Conservation (phyloP, 2,113 vertebrate species). For the Cyanocitta stelleri region DNA sequence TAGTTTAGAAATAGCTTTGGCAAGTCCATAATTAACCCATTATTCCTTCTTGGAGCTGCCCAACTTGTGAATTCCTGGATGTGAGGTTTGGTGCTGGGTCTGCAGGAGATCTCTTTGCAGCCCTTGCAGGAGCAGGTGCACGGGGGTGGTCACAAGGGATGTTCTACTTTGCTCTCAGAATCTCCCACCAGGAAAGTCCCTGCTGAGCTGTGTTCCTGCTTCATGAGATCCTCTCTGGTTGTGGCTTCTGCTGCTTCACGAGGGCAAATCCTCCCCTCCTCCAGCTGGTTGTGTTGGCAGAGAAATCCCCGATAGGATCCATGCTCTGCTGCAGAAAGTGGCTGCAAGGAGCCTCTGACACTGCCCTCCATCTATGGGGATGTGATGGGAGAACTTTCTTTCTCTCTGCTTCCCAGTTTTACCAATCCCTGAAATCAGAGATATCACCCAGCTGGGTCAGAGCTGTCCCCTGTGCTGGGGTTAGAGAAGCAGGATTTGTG, state of each 20-base stretch:
- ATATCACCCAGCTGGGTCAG: fast-evolving
- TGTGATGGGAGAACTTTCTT: fast-evolving
- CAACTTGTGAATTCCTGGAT: not conserved
- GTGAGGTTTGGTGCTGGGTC: not conserved
- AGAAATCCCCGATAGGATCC: not conserved
- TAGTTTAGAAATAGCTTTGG: not conserved
- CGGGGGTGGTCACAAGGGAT: not conserved
- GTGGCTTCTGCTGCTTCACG: not conserved
- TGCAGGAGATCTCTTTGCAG: not conserved
- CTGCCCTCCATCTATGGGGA: fast-evolving
- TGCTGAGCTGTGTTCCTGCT: not conserved
- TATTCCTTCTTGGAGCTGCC: not conserved
- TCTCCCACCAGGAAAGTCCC: not conserved
- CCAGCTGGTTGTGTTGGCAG: not conserved
- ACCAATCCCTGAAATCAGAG: not conserved
- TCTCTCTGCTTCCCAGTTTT: not conserved
- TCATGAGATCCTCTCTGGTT: not conserved
- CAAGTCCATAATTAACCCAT: not conserved
- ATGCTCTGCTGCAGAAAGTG: not conserved
- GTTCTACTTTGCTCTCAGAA: not conserved
- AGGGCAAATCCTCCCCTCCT: not conserved
- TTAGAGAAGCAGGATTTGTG: not conserved
- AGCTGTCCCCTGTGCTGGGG: not conserved
- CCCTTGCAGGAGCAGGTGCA: not conserved
- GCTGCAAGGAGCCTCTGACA: not conserved